Percentiles rank a stretch among this genome's conserved stretches.
phyloP scores from a whole-genome alignment of 2,888 invertebrate species.

The Choristoneura rosaceana region DNA sequence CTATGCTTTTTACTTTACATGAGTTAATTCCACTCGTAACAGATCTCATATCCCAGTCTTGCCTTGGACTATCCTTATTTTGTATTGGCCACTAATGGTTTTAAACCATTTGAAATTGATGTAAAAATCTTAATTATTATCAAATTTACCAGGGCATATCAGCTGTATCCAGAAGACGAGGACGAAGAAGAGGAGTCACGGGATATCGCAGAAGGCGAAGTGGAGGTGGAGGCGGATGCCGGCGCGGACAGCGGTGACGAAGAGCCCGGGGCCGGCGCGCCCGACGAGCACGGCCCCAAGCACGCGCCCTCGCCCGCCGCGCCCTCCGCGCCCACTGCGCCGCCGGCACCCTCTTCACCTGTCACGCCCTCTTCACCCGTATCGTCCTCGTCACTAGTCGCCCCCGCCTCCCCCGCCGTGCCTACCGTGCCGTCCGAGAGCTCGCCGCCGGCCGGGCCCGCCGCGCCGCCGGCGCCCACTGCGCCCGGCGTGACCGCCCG shows the following conservation, averaged over 20 bases:
- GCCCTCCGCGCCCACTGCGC: slow-evolving; percentile 45
- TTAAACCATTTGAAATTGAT: not conserved
- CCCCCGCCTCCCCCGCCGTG: slow-evolving; percentile 1
- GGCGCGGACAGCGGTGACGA: slow-evolving; percentile 56
- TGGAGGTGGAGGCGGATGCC: slow-evolving; percentile 62
- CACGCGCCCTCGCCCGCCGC: slow-evolving; percentile 51
- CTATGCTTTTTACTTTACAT: too few species aligned
- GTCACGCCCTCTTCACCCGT: slow-evolving; percentile 43
- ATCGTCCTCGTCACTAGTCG: slow-evolving; percentile 40
- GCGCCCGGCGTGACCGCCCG: slow-evolving; percentile 19
- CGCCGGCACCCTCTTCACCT: slow-evolving; percentile 42
- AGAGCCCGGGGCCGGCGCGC: slow-evolving; percentile 60
- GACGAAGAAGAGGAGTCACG: slow-evolving; percentile 78
- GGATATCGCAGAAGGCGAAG: slow-evolving; percentile 62
- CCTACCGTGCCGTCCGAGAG: not conserved
- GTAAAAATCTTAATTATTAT: not conserved
- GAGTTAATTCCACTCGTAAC: too few species aligned
- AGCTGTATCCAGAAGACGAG: slow-evolving; percentile 79
- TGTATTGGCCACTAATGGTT: too few species aligned
- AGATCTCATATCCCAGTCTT: too few species aligned
- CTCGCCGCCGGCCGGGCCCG: slow-evolving; percentile 30
- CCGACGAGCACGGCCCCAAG: slow-evolving; percentile 49
- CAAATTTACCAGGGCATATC: slow-evolving; percentile 68
- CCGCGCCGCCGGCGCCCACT: not conserved
- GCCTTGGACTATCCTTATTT: too few species aligned